Evolutionary conservation across 1,140 invertebrate species (phyloP), one percentile per base, ranked within the genome.

Genomic region (Eriocheir sinensis): DNA sequence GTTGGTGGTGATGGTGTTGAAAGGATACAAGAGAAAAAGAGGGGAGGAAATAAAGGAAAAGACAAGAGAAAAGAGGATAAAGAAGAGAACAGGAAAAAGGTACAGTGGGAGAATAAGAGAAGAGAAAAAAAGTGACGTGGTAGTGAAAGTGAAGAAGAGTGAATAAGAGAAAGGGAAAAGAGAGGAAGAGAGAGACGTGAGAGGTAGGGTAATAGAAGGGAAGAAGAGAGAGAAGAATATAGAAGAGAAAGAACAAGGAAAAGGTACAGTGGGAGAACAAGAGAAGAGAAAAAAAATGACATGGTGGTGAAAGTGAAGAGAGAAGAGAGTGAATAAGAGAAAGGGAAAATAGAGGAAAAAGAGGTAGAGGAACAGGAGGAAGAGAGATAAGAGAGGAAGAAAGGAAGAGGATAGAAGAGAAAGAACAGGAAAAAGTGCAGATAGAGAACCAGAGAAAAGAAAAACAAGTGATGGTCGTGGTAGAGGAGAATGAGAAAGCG

Each of bases 81-180:
- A 85, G 30, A 85, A 38, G 38, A 38, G 15, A 38, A 85, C 15
- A 85, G 2, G 15, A 15, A 48, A 48, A 48, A 48, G 44, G 44
- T 48, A 8, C 60, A 72, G 12, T 27, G 21, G 53, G 53, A 60
- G 53, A 60, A 21, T 21, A 21, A 60, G 53, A 60, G 53, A n/a
- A 60, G 53, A 60, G 53, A 60, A 27, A 60, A 21, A 60, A 21
- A 60, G 53, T 21, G 60, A 72, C n/a, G n/a, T n/a, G 60, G n/a
- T 21, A 88, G 85, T 40, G 36, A 88, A 36, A 88, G 85, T 40
- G 85, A 88, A 36, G 40, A 36, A 88, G 85, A 88, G 85, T 40
- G 85, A 88, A 36, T 40, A 36, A 88, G 85, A 88, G 36, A 85
- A 38, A n/a, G 38, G 8, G 38, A 38, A 85, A 30, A 85, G n/a